Conservation (phyloP, 2,797 vertebrate species). For the Paguma larvata region DNA sequence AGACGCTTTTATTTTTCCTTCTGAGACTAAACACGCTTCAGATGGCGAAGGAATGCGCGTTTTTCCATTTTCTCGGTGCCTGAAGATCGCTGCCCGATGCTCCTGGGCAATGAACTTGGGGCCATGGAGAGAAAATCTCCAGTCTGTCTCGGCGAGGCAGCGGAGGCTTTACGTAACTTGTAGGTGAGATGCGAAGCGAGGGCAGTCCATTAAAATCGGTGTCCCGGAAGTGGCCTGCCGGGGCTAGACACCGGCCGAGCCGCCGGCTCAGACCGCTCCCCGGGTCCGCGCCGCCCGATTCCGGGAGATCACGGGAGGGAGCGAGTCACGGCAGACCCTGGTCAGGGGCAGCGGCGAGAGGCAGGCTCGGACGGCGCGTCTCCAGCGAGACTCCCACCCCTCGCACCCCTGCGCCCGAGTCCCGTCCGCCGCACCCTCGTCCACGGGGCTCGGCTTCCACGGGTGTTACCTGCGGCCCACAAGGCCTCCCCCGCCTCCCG, state of each 20-base stretch:
- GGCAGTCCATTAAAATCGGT: neutral
- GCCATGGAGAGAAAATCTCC: neutral
- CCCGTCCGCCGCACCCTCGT: rapidly evolving
- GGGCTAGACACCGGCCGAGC: neutral
- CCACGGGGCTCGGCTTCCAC: rapidly evolving
- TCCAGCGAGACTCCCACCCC: neutral
- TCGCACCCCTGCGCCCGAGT: rapidly evolving
- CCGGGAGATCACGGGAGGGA: neutral
- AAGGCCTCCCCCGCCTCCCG: neutral
- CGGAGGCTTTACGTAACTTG: neutral
- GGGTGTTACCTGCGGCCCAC: neutral
- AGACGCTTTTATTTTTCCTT: neutral
- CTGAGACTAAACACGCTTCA: neutral
- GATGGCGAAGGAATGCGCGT: neutral
- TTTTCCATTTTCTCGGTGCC: neutral
- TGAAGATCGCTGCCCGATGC: neutral
- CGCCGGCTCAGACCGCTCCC: neutral
- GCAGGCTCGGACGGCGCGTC: neutral
- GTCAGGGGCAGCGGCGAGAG: rapidly evolving
- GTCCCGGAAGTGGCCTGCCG: neutral
- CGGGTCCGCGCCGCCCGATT: neutral
- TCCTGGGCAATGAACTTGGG: neutral
- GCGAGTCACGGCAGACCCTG: neutral
- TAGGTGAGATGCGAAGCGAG: slow-evolving; percentile 3
- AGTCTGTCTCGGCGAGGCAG: neutral